phyloP scores from a whole-genome alignment of 2,797 vertebrate species.

The Emys orbicularis region DNA sequence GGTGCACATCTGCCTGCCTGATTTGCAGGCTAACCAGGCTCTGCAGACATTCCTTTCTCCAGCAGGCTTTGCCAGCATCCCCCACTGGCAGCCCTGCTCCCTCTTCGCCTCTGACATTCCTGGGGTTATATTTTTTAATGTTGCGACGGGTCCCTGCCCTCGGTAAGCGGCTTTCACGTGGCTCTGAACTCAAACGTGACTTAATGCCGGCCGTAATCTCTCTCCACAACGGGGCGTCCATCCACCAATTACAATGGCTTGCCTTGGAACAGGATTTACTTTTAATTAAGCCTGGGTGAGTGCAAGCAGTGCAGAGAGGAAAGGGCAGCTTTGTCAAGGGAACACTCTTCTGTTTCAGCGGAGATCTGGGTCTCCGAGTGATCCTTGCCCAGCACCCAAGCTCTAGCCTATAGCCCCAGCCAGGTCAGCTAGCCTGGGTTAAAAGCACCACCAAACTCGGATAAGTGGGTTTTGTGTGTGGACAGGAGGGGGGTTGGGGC shows the following conservation, averaged over 20 bases:
- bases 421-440: not conserved
- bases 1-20: not conserved
- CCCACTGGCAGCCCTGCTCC: not conserved
- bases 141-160: not conserved
- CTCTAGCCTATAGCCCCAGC: not conserved
- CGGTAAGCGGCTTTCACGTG: not conserved
- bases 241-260: not conserved
- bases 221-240: not conserved
- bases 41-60: not conserved
- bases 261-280: not conserved
- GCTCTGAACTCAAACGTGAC: not conserved
- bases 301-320: not conserved
- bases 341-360: not conserved
- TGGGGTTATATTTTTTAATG: not conserved
- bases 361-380: no score
- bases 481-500: not conserved
- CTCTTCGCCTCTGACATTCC: not conserved
- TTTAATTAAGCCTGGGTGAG: not conserved
- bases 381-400: no score
- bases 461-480: not conserved
- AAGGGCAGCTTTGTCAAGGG: not conserved
- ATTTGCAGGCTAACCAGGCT: not conserved
- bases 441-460: not conserved
- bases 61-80: not conserved
- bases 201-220: not conserved